A percentile compares a stretch with the other conserved stretches of the same genome.
Conservation (phyloP, 2,113 vertebrate genomes). For the Pterocles gutturalis region DNA sequence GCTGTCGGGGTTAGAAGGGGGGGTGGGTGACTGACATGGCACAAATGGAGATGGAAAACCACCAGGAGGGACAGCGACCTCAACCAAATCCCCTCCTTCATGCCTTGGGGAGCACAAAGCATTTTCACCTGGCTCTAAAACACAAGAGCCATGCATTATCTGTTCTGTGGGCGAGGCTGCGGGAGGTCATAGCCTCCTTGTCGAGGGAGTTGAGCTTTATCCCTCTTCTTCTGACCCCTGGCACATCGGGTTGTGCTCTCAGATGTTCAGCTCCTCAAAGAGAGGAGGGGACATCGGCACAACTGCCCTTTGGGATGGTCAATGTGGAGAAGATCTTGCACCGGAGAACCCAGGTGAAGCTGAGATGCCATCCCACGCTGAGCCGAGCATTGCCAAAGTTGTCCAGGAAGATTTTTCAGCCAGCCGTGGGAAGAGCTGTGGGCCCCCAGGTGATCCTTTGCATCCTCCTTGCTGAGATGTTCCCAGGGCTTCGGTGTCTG, state of each 20-base stretch:
- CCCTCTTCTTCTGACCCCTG: not conserved
- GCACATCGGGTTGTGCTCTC: rapidly evolving
- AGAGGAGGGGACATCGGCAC: not conserved
- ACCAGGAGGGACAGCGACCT: not conserved
- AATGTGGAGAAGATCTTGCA: not conserved
- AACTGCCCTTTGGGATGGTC: not conserved
- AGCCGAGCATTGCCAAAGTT: not conserved
- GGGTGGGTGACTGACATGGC: not conserved
- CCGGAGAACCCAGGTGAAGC: not conserved
- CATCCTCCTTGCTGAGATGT: not conserved
- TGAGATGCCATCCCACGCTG: not conserved
- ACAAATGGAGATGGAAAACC: not conserved
- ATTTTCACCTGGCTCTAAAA: not conserved
- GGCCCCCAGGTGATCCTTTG: not conserved
- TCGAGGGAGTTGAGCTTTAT: not conserved
- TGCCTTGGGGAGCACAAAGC: not conserved
- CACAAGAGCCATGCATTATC: rapidly evolving
- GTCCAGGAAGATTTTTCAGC: no score
- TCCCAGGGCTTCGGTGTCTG: no score
- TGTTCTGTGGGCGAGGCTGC: not conserved
- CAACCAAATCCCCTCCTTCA: rapidly evolving
- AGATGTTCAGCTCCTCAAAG: not conserved
- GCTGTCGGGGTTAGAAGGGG: not conserved
- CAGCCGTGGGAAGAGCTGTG: not conserved
- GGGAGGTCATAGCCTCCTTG: not conserved